A percentile compares a stretch with the other conserved stretches of the same genome.
These are phyloP conservation scores for Bunonema sp. DNA, from an alignment of 2,888 invertebrate species.

Conservation along the genomic window DNA sequence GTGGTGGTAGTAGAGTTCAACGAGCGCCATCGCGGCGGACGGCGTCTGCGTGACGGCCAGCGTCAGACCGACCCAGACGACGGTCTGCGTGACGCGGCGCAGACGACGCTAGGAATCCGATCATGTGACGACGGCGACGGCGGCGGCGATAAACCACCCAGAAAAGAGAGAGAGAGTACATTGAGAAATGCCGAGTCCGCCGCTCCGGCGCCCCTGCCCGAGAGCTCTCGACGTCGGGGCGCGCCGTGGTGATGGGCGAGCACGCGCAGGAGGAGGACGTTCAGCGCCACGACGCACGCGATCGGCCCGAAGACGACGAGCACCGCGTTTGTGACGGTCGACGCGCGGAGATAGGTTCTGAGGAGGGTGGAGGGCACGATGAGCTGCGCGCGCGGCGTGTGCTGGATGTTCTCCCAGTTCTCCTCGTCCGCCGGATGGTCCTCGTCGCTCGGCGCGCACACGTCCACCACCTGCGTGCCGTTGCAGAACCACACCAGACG, in stretches of 20 bases:
- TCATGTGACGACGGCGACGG: too few species aligned
- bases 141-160: too few species aligned
- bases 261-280: slow-evolving; percentile 11
- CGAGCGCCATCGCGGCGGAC: too few species aligned
- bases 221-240: too few species aligned
- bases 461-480: slow-evolving; percentile 26
- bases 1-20: neutral
- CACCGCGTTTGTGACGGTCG: slow-evolving; percentile 2
- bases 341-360: neutral
- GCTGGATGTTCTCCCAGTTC: neutral
- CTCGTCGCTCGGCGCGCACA: slow-evolving; percentile 31
- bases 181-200: too few species aligned
- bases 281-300: slow-evolving; percentile 25
- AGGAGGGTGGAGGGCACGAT: too few species aligned
- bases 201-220: too few species aligned
- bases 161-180: too few species aligned
- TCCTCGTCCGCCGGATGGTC: slow-evolving; percentile 8
- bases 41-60: slow-evolving; percentile 32
- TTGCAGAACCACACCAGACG: slow-evolving; percentile 33
- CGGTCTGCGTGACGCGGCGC: slow-evolving; percentile 29
- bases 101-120: too few species aligned
- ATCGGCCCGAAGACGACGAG: slow-evolving; percentile 36
- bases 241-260: neutral
- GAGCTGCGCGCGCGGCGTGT: too few species aligned
- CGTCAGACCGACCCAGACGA: slow-evolving; percentile 32